Percentiles rank a stretch among this genome's conserved stretches.
phyloP scores from a whole-genome alignment of 2,797 vertebrate species.

The Eleutherodactylus coqui region DNA sequence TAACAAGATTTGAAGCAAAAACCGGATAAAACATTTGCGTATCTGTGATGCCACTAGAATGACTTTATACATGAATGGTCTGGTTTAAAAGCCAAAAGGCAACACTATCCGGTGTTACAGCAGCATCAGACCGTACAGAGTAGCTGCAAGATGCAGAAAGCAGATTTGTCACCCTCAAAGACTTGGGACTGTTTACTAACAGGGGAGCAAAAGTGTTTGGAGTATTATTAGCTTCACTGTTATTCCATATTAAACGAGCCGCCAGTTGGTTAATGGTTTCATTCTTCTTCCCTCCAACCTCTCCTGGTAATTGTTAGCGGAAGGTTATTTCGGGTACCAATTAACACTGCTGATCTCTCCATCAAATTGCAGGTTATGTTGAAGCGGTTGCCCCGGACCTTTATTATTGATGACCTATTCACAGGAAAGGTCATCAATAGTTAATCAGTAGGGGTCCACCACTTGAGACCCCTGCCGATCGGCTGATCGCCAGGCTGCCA shows the following conservation, averaged over 20 bases:
- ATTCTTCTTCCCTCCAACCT: neutral
- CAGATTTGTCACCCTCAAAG: neutral
- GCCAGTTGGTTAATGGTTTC: neutral
- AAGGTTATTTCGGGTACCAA: neutral
- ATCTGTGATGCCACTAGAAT: constrained; percentile 22
- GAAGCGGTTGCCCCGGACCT: no score
- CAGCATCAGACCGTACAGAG: neutral
- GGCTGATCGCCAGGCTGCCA: no score
- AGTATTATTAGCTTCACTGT: constrained; percentile 8
- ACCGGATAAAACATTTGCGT: neutral
- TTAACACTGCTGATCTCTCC: neutral
- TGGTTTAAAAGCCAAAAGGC: constrained; percentile 25
- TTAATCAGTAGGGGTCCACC: no score
- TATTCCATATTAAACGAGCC: neutral
- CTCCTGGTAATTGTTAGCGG: neutral
- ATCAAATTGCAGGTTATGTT: neutral
- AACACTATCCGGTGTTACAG: constrained; percentile 3
- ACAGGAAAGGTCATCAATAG: no score
- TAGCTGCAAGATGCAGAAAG: neutral
- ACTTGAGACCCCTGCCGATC: no score
- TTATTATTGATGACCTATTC: no score
- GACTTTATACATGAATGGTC: neutral
- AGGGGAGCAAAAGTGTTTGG: neutral
- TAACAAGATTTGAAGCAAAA: constrained; percentile 35
- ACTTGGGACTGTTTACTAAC: neutral